These are phyloP conservation scores for Malaclemys terrapin DNA, from an alignment of 2,113 vertebrate species.

Conservation along the genomic window DNA sequence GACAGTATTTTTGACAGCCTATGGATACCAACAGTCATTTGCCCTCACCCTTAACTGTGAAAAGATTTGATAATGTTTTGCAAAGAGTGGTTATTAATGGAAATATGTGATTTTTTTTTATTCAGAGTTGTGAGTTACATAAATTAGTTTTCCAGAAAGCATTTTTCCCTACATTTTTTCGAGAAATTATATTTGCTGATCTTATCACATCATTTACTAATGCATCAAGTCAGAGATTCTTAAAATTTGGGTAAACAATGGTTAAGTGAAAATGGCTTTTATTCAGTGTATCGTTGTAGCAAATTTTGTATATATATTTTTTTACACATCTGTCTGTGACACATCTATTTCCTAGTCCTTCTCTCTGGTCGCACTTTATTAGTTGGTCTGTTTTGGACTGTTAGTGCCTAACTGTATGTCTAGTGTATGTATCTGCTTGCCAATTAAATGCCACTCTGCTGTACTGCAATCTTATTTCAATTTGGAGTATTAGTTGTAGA, in stretches of 20 bases:
- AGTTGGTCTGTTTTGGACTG: not conserved
- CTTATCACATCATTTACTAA: not conserved
- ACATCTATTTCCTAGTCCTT: not conserved
- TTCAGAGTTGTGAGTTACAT: not conserved
- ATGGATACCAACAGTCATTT: not conserved
- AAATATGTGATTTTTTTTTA: not conserved
- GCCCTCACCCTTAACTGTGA: not conserved
- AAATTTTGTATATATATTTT: not conserved
- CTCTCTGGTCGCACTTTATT: not conserved
- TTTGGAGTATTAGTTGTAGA: not conserved
- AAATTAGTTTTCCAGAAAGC: not conserved
- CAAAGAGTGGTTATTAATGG: not conserved
- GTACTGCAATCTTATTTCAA: not conserved
- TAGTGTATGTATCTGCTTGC: not conserved
- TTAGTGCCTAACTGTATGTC: not conserved
- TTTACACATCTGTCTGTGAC: too few relatives aligned
- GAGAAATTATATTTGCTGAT: not conserved
- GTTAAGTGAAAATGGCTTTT: not conserved
- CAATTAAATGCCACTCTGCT: not conserved
- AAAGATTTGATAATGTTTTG: not conserved
- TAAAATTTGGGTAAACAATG: not conserved
- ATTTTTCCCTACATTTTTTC: not conserved
- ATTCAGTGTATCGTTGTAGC: not conserved
- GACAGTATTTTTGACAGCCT: not conserved
- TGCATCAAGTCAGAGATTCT: not conserved